These are phyloP conservation scores for Ectropis crepuscularia DNA, from an alignment of 2,888 invertebrate genomes.

Conservation along the genomic window DNA sequence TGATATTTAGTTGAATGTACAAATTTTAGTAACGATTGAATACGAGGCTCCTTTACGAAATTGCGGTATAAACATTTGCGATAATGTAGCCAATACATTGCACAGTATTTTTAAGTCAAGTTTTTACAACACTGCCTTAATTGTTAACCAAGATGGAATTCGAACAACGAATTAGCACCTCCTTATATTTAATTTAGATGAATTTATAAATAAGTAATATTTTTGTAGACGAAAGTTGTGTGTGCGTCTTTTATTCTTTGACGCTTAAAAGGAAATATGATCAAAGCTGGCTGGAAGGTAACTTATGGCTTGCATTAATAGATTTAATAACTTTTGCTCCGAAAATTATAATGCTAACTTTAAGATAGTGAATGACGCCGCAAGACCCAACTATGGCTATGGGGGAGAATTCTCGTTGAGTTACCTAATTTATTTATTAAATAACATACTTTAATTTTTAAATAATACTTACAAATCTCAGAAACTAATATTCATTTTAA, in stretches of 20 bases:
- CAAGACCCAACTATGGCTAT: conserved; percentile 2
- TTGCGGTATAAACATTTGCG: neutral
- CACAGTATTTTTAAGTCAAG: conserved; percentile 1
- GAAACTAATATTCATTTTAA: conserved; percentile 26
- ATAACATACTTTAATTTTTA: conserved; percentile 21
- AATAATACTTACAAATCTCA: conserved; percentile 31
- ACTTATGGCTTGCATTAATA: no score
- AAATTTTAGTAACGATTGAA: no score
- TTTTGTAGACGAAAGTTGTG: no score
- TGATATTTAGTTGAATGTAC: no score
- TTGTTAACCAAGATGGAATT: conserved; percentile 24
- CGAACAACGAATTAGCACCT: conserved; percentile 9
- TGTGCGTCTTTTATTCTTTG: no score
- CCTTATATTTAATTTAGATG: neutral
- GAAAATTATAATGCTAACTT: no score
- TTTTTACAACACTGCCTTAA: conserved; percentile 25
- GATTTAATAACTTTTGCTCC: no score
- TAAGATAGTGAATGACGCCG: no score
- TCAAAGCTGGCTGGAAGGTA: no score
- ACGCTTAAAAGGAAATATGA: no score
- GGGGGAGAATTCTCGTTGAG: conserved; percentile 21
- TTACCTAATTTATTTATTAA: conserved; percentile 43
- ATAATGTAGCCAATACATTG: neutral
- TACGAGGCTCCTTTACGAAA: no score
- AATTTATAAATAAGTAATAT: no score